Conservation (phyloP, 2,797 vertebrate species). For the Carcharodon carcharias region DNA sequence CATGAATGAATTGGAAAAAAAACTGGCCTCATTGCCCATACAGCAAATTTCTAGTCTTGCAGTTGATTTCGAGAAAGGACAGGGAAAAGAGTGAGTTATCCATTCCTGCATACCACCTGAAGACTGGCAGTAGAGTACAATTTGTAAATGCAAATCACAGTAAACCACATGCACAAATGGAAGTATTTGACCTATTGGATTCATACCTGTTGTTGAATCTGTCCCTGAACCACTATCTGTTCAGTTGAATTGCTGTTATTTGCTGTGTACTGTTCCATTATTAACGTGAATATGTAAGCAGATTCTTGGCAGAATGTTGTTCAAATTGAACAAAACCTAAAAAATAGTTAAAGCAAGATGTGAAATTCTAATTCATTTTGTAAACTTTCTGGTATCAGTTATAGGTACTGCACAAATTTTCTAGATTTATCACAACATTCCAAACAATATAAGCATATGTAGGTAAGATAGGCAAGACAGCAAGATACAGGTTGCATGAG, state of each 20-base stretch:
- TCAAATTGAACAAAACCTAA: slow-evolving; percentile 24
- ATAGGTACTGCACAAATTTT: background rate
- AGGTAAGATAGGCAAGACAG: background rate
- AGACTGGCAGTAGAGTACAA: background rate
- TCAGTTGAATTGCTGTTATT: slow-evolving; percentile 79
- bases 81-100: background rate
- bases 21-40: background rate
- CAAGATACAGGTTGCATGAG: background rate
- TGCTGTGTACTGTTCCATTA: slow-evolving; percentile 89
- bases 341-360: background rate
- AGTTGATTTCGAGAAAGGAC: background rate
- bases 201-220: slow-evolving; percentile 88
- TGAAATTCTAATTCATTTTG: slow-evolving; percentile 7
- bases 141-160: background rate
- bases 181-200: background rate
- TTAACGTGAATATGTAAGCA: background rate
- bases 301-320: background rate
- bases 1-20: too few species aligned
- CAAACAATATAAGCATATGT: background rate
- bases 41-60: background rate
- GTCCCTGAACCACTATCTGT: slow-evolving; percentile 94
- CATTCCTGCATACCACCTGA: background rate
- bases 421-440: background rate
- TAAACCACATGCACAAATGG: background rate
- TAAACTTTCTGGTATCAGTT: background rate